Base-by-base conservation (phyloP, 2,888 invertebrate species). In the Sphaeridia pumilis region DNA sequence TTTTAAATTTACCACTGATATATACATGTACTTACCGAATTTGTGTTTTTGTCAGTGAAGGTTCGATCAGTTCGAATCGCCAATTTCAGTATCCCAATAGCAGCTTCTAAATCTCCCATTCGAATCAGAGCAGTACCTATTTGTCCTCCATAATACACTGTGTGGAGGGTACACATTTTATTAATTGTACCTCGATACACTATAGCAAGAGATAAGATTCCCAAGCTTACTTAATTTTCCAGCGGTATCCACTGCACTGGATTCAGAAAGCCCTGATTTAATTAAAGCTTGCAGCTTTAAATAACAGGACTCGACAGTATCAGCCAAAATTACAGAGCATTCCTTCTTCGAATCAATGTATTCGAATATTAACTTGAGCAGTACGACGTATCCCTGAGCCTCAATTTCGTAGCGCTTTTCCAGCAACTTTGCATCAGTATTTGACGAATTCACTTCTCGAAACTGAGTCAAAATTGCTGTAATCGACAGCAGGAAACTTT, bases 131-230 rank as follows among this genome's bases (percentile, higher is more conserved):
- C 45, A n/a, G 36, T 45, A 7, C 50, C 45, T 17, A 51, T 45
- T 36, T 51, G 50, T 1, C 50, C 45, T 10, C 50, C 50, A 42
- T 42, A 34, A 31, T 49, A 43, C 17, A 35, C 49, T 49, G n/a
- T 14, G 14, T 7, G 7, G 31, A 31, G 14, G 7, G 7, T 31
- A 10, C 14, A 31, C 7, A 14, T 31, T 31, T 14, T 31, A 31
- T 31, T 31, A 31, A 31, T 7, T 31, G 31, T 10, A 14, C 14
- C 14, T 31, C 14, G 31, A 31, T 10, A 31, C n/a, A n/a, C n/a
- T n/a, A n/a, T n/a, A n/a, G n/a, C n/a, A n/a, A n/a, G n/a, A n/a
- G n/a, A n/a, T n/a, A n/a, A n/a, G n/a, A n/a, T n/a, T n/a, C n/a
- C n/a, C n/a, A n/a, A n/a, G n/a, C n/a, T n/a, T n/a, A n/a, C n/a